Evolutionary conservation across 2,797 vertebrate species (phyloP).

Genomic region (Oreochromis grahami): DNA sequence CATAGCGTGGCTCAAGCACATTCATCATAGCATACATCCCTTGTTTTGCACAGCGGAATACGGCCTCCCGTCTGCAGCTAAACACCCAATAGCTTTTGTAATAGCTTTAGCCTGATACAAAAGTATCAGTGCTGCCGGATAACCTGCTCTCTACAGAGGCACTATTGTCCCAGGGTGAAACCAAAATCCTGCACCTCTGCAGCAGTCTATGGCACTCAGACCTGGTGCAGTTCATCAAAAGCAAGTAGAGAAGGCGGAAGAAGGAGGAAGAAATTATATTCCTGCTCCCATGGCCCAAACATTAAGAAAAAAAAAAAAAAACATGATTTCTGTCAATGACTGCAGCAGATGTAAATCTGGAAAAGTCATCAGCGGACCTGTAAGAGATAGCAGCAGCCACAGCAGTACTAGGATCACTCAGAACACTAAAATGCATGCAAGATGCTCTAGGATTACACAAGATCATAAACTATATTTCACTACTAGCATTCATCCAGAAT

Average conservation of each 20-base stretch:
- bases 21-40: too few species aligned
- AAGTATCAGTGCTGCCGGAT: slow-evolving; percentile 49
- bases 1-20: too few species aligned
- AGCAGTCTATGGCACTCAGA: slow-evolving; percentile 48
- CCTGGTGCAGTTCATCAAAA: slow-evolving; percentile 62
- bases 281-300: slow-evolving; percentile 33
- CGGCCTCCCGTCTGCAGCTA: too few species aligned
- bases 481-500: slow-evolving; percentile 26
- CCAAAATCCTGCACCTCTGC: slow-evolving; percentile 44
- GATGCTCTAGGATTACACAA: slow-evolving; percentile 61
- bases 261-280: neutral
- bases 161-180: slow-evolving; percentile 70
- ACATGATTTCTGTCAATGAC: slow-evolving; percentile 52
- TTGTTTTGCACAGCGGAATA: too few species aligned
- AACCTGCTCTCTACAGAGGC: slow-evolving; percentile 59
- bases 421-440: slow-evolving; percentile 21
- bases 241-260: slow-evolving; percentile 5
- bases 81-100: too few species aligned
- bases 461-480: slow-evolving; percentile 59
- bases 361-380: slow-evolving; percentile 57
- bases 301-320: neutral
- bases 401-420: slow-evolving; percentile 6
- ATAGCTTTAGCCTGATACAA: too few species aligned
- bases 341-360: slow-evolving; percentile 74
- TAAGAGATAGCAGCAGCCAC: slow-evolving; percentile 18